phyloP scores from a whole-genome alignment of 2,888 invertebrate species.

The Eristalinus aeneus region DNA sequence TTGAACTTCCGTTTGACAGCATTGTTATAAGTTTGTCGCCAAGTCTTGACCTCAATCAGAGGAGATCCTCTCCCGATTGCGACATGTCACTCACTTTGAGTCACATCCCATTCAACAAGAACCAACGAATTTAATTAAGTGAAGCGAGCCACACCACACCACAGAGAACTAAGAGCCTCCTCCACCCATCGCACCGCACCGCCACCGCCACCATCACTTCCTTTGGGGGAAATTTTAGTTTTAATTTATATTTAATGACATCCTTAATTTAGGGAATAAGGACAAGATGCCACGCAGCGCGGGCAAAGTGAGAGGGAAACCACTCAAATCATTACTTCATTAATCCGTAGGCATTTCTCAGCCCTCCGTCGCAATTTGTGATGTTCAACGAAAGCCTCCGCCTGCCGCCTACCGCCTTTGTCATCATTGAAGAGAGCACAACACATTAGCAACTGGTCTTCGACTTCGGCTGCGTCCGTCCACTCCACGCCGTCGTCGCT shows the following conservation, averaged over 20 bases:
- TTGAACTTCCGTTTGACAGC: too few species aligned
- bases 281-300: not conserved
- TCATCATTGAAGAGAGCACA: not conserved
- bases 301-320: not conserved
- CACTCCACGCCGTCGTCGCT: not conserved
- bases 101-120: not conserved
- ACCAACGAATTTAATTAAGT: not conserved
- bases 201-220: not conserved
- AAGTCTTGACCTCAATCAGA: too few species aligned
- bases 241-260: slow-evolving; percentile 46
- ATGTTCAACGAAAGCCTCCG: not conserved
- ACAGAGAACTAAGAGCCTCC: too few species aligned
- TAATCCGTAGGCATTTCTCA: slow-evolving; percentile 4
- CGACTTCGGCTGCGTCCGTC: too few species aligned
- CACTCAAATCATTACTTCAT: slow-evolving; percentile 36
- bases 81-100: too few species aligned
- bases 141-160: not conserved
- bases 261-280: slow-evolving; percentile 16
- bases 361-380: not conserved
- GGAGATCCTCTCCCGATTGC: too few species aligned
- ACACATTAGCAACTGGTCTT: slow-evolving; percentile 47
- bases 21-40: too few species aligned
- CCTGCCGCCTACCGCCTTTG: slow-evolving; percentile 10
- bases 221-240: slow-evolving; percentile 17
- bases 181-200: too few species aligned